Percentiles rank a stretch among this genome's conserved stretches.
These are phyloP conservation scores for Petrocephalus schoutedeni DNA, from an alignment of 2,797 vertebrate species.

Conservation along the genomic window DNA sequence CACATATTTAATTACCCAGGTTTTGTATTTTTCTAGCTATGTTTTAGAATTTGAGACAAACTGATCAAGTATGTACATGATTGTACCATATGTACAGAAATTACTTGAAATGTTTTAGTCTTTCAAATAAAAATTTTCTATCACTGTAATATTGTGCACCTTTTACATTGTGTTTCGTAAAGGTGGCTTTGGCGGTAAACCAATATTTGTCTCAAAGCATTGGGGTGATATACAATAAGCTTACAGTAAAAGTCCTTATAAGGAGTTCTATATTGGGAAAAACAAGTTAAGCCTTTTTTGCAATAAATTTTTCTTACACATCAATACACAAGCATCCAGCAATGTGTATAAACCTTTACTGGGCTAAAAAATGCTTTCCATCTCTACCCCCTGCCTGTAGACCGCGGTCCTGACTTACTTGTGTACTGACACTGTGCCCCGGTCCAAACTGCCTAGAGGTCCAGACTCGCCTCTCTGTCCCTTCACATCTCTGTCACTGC, in stretches of 20 bases:
- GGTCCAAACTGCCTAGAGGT: background rate
- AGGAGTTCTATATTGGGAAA: background rate
- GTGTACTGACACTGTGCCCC: background rate
- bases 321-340: background rate
- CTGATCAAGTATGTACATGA: background rate
- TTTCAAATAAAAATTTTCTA: background rate
- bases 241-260: background rate
- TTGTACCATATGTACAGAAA: constrained; percentile 1
- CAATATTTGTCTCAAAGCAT: background rate
- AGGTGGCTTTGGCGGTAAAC: background rate
- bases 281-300: background rate
- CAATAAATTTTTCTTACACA: background rate
- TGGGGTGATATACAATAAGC: background rate
- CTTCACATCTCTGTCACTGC: background rate
- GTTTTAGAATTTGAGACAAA: background rate
- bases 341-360: background rate
- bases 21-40: background rate
- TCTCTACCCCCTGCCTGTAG: background rate
- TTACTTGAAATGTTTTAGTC: background rate
- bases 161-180: background rate
- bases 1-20: background rate
- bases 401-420: background rate
- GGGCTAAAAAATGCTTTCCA: background rate
- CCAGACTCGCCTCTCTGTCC: background rate
- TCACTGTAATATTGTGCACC: background rate